These are phyloP conservation scores for Podiceps cristatus DNA, from an alignment of 2,113 vertebrate genomes.

Conservation along the genomic window DNA sequence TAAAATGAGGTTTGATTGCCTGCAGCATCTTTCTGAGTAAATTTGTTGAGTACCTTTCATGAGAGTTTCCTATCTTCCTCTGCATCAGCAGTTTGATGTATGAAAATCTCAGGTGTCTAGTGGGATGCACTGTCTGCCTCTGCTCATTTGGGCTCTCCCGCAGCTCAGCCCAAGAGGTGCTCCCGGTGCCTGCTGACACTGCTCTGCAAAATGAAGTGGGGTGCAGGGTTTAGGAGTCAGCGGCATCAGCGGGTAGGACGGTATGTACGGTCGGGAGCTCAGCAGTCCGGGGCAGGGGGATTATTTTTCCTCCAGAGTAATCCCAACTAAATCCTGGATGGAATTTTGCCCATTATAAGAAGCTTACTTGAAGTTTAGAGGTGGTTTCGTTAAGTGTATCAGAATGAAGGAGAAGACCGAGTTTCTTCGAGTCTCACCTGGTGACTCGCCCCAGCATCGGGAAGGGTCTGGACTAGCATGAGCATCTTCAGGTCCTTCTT, in stretches of 20 bases:
- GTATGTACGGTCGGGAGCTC: neutral
- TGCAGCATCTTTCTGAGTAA: conserved; percentile 24
- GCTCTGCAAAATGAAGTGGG: neutral
- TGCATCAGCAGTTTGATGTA: neutral
- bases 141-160: neutral
- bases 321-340: neutral
- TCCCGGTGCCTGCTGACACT: neutral
- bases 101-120: neutral
- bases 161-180: neutral
- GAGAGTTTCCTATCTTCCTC: neutral
- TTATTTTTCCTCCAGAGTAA: neutral
- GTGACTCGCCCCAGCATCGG: neutral
- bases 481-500: neutral
- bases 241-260: neutral
- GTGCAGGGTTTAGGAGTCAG: neutral
- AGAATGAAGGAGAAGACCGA: neutral
- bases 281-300: neutral
- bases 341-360: neutral
- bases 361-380: neutral
- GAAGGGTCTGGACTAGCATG: neutral
- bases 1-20: conserved; percentile 30
- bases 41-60: neutral
- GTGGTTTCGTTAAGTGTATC: neutral
- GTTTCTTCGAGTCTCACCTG: neutral
- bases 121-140: neutral